A percentile compares a stretch with the other conserved stretches of the same genome.
These are phyloP conservation scores for Regulus satrapa DNA, from an alignment of 2,113 vertebrate species.

Conservation along the genomic window DNA sequence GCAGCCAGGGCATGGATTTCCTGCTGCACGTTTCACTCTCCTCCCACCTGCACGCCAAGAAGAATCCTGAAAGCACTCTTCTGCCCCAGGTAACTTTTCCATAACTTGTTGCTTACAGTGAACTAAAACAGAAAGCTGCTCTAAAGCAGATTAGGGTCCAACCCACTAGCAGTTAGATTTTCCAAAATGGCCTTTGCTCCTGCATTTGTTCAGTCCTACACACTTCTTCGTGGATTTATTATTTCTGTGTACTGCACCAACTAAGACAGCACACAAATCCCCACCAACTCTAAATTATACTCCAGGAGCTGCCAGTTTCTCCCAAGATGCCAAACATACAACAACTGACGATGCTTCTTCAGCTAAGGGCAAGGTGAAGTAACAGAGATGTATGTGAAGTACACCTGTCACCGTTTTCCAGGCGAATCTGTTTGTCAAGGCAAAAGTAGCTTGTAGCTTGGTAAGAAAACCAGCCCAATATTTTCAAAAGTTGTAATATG, in stretches of 20 bases:
- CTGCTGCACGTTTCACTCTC: neutral
- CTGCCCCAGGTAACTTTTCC: neutral
- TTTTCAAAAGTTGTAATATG: rapidly evolving
- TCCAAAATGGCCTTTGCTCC: neutral
- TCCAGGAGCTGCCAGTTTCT: neutral
- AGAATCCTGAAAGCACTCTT: neutral
- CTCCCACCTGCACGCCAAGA: neutral
- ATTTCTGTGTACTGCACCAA: neutral
- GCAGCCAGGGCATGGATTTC: neutral
- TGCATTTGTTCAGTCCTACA: neutral
- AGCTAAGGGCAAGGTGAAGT: neutral
- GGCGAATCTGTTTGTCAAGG: neutral
- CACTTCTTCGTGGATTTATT: neutral
- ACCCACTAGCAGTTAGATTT: neutral
- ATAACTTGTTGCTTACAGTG: neutral
- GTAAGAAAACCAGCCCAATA: neutral
- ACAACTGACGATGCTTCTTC: neutral
- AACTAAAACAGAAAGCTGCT: neutral
- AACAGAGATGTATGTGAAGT: neutral
- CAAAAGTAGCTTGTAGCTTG: neutral
- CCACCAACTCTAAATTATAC: neutral
- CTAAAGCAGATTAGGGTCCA: neutral
- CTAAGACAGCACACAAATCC: neutral
- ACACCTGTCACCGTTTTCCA: neutral
- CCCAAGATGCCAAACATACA: neutral